Conservation (phyloP, 2,888 invertebrate species). For the Nemotelus pantherinus region DNA sequence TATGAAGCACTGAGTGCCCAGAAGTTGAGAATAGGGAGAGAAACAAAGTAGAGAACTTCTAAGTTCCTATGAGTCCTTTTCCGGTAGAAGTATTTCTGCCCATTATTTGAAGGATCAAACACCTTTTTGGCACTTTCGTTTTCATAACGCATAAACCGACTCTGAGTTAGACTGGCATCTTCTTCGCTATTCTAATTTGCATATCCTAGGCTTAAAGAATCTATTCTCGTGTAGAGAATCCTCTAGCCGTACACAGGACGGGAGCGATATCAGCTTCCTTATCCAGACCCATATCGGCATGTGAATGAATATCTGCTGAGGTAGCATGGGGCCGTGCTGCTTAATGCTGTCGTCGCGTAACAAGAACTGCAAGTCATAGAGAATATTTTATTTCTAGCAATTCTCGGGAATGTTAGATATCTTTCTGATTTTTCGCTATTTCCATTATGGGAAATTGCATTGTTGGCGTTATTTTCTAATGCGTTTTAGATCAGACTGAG, state of each 20-base stretch:
- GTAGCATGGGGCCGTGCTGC: background rate
- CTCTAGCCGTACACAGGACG: background rate
- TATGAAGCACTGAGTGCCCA: background rate
- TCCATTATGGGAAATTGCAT: conserved; percentile 43
- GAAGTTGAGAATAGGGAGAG: too few species aligned
- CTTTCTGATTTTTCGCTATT: conserved; percentile 47
- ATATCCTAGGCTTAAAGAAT: too few species aligned
- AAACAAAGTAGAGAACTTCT: too few species aligned
- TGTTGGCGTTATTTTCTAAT: conserved; percentile 11
- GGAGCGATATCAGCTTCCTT: conserved; percentile 35
- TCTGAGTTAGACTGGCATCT: too few species aligned
- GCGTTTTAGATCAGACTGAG: background rate
- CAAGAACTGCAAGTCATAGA: conserved; percentile 46
- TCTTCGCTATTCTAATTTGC: too few species aligned
- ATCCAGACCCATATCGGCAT: conserved; percentile 40
- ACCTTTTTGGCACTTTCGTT: too few species aligned
- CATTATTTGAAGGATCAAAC: too few species aligned
- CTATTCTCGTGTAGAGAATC: too few species aligned
- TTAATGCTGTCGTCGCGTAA: conserved; percentile 23
- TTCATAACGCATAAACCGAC: too few species aligned
- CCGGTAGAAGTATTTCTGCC: too few species aligned
- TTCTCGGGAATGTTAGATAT: conserved; percentile 35
- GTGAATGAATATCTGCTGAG: too few species aligned
- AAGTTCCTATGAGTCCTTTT: too few species aligned
- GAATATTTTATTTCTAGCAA: conserved; percentile 27